Conservation (phyloP, 1,140 invertebrate genomes). For the Bemisia tabaci region DNA sequence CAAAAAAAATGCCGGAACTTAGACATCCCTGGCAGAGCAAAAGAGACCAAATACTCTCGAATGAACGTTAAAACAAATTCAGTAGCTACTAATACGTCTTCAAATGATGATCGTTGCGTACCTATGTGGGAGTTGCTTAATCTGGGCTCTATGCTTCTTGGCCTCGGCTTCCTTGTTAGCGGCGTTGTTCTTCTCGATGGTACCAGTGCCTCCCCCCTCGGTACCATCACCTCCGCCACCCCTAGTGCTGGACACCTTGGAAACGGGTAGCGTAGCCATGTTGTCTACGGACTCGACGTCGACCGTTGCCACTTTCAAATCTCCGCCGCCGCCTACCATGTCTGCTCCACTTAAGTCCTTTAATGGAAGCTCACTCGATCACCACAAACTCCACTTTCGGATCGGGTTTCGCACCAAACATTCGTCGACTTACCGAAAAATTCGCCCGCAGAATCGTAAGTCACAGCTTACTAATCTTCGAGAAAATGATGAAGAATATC, state of each 20-base stretch:
- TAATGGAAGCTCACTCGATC: neutral
- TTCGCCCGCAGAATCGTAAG: neutral
- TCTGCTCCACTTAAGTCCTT: neutral
- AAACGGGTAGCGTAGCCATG: conserved; percentile 69
- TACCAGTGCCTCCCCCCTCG: conserved; percentile 36
- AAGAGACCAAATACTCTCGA: too few relatives aligned
- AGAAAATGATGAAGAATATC: neutral
- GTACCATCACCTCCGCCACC: conserved; percentile 32
- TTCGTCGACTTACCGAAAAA: neutral
- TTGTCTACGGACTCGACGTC: conserved; percentile 59
- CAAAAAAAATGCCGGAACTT: too few relatives aligned
- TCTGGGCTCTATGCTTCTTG: conserved; percentile 43
- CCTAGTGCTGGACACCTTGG: conserved; percentile 36
- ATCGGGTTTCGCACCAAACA: neutral
- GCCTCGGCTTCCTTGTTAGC: conserved; percentile 76
- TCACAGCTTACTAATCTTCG: neutral
- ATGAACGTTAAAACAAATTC: too few relatives aligned
- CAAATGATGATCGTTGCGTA: too few relatives aligned
- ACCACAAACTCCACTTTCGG: neutral
- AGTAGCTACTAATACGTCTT: too few relatives aligned
- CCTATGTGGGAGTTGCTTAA: neutral
- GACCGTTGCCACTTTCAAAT: conserved; percentile 72
- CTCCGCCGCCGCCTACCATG: conserved; percentile 39
- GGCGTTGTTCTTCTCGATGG: conserved; percentile 60
- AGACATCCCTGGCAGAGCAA: too few relatives aligned